Conservation (phyloP, 1,140 invertebrate species). For the Anadara kagoshimensis region DNA sequence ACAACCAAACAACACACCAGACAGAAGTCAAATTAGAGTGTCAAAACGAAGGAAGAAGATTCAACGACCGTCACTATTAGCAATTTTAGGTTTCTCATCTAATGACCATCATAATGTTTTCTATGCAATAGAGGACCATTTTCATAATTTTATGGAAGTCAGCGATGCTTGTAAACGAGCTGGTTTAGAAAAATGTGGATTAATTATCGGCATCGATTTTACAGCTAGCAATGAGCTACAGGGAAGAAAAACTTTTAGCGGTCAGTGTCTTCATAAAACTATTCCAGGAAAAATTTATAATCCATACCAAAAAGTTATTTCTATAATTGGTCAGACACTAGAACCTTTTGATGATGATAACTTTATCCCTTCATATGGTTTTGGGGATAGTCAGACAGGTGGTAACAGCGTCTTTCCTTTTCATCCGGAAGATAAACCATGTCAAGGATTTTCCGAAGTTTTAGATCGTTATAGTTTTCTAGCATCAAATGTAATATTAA, state of each 20-base stretch:
- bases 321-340: constrained; percentile 75
- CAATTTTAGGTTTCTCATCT: constrained; percentile 56
- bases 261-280: constrained; percentile 72
- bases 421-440: constrained; percentile 57
- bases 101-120: constrained; percentile 47
- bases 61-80: constrained; percentile 57
- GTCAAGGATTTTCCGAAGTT: constrained; percentile 74
- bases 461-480: constrained; percentile 67
- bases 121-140: constrained; percentile 67
- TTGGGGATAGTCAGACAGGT: constrained; percentile 74
- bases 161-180: constrained; percentile 70
- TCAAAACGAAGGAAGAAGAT: constrained; percentile 33
- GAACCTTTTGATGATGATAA: constrained; percentile 74
- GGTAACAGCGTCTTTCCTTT: constrained; percentile 74
- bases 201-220: constrained; percentile 76
- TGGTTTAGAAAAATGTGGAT: constrained; percentile 74
- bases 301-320: constrained; percentile 75
- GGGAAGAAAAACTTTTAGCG: constrained; percentile 74
- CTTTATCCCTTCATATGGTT: constrained; percentile 75
- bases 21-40: background rate
- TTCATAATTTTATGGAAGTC: constrained; percentile 68
- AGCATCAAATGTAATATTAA: constrained; percentile 65
- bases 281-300: constrained; percentile 62
- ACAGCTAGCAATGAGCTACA: constrained; percentile 78
- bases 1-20: constrained; percentile 33